Evolutionary conservation across 2,888 invertebrate species (phyloP), one percentile per base, ranked within the genome.

Genomic region (Euplagia quadripunctaria): DNA sequence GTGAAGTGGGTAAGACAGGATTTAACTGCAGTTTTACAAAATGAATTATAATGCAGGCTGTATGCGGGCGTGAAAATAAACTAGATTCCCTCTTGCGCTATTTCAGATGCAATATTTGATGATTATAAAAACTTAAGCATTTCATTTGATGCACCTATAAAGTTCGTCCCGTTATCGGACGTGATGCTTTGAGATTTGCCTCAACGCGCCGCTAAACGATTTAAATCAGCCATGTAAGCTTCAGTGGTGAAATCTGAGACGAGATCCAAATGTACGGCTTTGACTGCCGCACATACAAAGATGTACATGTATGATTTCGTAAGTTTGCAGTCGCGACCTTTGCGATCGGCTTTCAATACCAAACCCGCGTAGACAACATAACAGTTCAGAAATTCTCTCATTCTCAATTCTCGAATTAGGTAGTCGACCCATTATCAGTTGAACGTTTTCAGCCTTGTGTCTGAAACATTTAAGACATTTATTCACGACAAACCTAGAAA

Each of bases 71-170:
- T 49, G n/a, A 73, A 73, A 49, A 41, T 46, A 66, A 73, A 73
- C 51, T 70, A 63, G 41, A 70, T 74, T 7, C 70, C 74, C 20
- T 71, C 68, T 20, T 71, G 67, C 5, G 74, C 72, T 12, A 72
- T 68, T 16, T 65, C 42, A 52, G 16, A 51, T 65, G 17, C 52
- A 70, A 58, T 76, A 71, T 52, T 42, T 31, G 41, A 49, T 55
- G 70, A 65, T 41, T 63, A 4, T 6, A 41, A 41, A 58, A 58
- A 71, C 11, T 41, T 63, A 41, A 41, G 6, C 1, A 63, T 8
- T 3, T 74, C 73, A 20, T 74, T 72, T 9, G 61, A 71, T 20
- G 78, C 71, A 5, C 78, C 78, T 58, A 79, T 67, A 49, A 79
- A 79, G 20, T 76, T 20, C 1, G 71, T 71, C 12, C 72, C 75